Evolutionary conservation across 2,113 vertebrate species (phyloP), one percentile per base, ranked within the genome.

Genomic region (Anas platyrhynchos): DNA sequence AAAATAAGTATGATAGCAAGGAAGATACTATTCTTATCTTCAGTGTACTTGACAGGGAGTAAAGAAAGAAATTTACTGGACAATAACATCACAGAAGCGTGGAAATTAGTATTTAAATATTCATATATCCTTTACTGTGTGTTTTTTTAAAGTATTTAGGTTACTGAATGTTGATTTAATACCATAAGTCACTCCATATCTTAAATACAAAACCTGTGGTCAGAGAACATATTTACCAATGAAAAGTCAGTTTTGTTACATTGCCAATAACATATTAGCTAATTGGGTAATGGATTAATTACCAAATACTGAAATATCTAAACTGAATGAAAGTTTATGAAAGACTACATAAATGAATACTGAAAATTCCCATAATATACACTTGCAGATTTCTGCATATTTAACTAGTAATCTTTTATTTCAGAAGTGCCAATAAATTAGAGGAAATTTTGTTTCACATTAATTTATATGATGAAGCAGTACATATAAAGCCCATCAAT

Each of bases 391-490:
- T 90, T 82, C 73, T 76, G 21, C 54, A 54, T 63, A 74, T 91
- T 89, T 83, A 86, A 62, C 21, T 29, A 27, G 6, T 8, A 71
- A 48, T 56, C 34, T 67, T 83, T 92, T 78, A 77, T 81, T 94
- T 86, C 50, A 94, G n/a, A 75, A 93, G 76, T 92, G 68, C 14
- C 68, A 88, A 59, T 91, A 72, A 88, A 91, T 82, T 66, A 96
- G 48, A 67, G n/a, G 38, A 94, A 95, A 88, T 83, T 71, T 34
- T 91, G n/a, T 61, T 97, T 96, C 74, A 14, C 65, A 58, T 91
- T 76, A 96, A 87, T 96, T 97, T 86, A n/a, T 88, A 44, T 94
- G 73, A 88, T 83, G 84, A 91, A 96, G 41, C 38, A 86, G 86
- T 62, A 93, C 67, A 62, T 55, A 87, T 74, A 54, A 95, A 95